Conservation (phyloP, 1,140 invertebrate species). For the Dolichoris vasculosae region DNA sequence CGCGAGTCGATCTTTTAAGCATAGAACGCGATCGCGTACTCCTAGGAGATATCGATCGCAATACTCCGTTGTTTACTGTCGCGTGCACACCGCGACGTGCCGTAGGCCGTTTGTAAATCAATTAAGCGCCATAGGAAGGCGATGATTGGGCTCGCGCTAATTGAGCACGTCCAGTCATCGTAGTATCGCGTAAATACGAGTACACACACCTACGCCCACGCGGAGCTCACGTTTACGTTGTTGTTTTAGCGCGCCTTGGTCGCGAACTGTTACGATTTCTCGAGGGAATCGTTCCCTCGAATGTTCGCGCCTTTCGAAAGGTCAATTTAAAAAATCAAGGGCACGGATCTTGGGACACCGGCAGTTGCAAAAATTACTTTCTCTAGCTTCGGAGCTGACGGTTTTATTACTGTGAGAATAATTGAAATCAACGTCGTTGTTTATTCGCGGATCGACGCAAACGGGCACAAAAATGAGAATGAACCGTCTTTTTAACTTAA, state of each 20-base stretch:
- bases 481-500: neutral
- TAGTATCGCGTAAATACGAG: neutral
- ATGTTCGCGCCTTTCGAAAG: neutral
- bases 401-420: neutral
- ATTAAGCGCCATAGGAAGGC: conserved; percentile 58
- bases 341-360: neutral
- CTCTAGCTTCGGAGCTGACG: neutral
- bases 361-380: neutral
- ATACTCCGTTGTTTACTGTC: conserved; percentile 38
- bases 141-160: conserved; percentile 57
- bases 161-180: conserved; percentile 52
- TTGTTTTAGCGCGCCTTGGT: too few relatives aligned
- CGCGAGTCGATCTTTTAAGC: conserved; percentile 4
- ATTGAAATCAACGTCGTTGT: neutral
- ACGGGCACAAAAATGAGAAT: neutral
- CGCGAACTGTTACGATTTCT: too few relatives aligned
- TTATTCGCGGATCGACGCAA: neutral
- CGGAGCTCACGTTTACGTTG: neutral
- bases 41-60: conserved; percentile 29
- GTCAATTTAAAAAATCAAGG: neutral
- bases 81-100: conserved; percentile 42
- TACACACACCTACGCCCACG: neutral
- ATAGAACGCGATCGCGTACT: neutral
- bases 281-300: too few relatives aligned
- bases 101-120: conserved; percentile 64